Base-by-base conservation (phyloP, 2,113 vertebrate genomes). In the Rallus limicola region DNA sequence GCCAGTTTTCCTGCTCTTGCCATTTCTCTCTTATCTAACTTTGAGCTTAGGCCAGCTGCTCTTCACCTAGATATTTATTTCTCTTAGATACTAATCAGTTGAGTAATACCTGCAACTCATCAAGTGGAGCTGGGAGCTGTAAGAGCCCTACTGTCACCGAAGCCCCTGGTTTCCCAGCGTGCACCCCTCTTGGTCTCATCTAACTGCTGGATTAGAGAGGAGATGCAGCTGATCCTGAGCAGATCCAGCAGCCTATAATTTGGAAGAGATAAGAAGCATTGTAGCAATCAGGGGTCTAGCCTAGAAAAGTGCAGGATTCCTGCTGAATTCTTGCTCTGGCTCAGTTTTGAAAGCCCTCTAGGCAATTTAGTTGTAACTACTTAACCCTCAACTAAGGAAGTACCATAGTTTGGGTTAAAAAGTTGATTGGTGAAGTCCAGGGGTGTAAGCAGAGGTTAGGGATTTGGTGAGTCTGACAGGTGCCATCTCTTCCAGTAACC, bases 41-140 rank as follows among this genome's bases (percentile, higher is more conserved):
- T 75, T 23, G 68, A 93, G 94, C 82, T 86, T 20, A 88, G 90
- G 90, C 94, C 93, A 97, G 92, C 90, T 94, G 93, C 93, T 95
- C 82, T 95, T 93, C 95, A 96, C 92, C 92, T 96, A 94, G 93
- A 74, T 95, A 95, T 96, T 93, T 86, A 90, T 94, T 95, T 95
- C 79, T 90, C 64, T 83, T 42, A 90, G 87, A 95, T 91, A 85
- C 78, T 88, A 91, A 95, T 96, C 92, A 74, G 59, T 76, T 59
- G 87, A 85, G 93, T 93, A 96, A 94, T 95, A 94, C 88, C 94
- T 97, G 90, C 85, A 92, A 91, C 90, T 93, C 82, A 91, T 96
- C 94, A 93, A 79, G 78, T 63, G 79, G 94, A 91, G 82, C 90
- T 88, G 90, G 90, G 87, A 91, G 81, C 55, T 31, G 3, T 79